Evolutionary conservation across 1,140 invertebrate genomes (phyloP).

Genomic region (Drosophila kepulauana): DNA sequence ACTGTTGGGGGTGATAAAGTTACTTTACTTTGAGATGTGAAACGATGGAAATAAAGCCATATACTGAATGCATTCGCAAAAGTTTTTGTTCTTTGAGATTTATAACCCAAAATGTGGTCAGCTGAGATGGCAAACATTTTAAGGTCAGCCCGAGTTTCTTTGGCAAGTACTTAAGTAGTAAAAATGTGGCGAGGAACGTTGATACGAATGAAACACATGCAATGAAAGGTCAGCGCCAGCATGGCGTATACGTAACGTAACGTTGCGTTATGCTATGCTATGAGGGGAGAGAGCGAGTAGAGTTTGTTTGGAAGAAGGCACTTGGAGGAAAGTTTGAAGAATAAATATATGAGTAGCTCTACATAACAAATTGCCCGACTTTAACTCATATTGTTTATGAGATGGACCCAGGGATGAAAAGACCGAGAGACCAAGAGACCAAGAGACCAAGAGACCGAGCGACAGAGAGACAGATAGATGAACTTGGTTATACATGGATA

Average conservation of each 20-base stretch:
- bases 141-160: constrained; percentile 4
- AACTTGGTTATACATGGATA: neutral
- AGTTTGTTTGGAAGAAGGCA: neutral
- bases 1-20: too few relatives aligned
- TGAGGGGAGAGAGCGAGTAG: too few relatives aligned
- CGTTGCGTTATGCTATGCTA: neutral
- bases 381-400: neutral
- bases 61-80: neutral
- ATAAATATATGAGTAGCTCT: constrained; percentile 3
- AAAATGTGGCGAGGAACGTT: neutral
- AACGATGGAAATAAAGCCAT: too few relatives aligned
- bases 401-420: neutral
- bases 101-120: neutral
- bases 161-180: neutral
- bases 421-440: neutral
- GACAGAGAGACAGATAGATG: neutral
- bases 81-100: neutral
- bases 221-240: neutral
- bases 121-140: neutral
- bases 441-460: too few relatives aligned
- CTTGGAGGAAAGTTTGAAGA: neutral
- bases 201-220: neutral
- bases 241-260: neutral
- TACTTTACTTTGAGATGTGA: too few relatives aligned
- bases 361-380: constrained; percentile 4